Evolutionary conservation across 2,888 invertebrate species (phyloP).

Genomic region (Philopedon plagiatum): DNA sequence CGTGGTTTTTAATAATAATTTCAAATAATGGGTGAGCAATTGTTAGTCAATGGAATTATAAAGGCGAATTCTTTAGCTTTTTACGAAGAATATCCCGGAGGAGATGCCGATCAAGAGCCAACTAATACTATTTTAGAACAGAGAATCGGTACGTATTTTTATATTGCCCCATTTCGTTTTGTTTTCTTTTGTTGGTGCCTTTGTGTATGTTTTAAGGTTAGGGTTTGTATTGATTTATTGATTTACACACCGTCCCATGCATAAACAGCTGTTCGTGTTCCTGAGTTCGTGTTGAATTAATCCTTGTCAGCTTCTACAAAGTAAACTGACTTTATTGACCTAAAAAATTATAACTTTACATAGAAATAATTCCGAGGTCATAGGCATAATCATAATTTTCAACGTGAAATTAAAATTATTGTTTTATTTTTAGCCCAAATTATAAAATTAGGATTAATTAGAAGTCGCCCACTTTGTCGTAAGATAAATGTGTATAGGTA

Average conservation of each 20-base stretch:
- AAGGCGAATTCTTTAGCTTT: slow-evolving; percentile 59
- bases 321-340: background rate
- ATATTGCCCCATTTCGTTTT: slow-evolving; percentile 30
- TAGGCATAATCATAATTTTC: too few relatives aligned
- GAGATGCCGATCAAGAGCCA: slow-evolving; percentile 55
- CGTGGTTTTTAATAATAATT: background rate
- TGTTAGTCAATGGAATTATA: slow-evolving; percentile 56
- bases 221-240: slow-evolving; percentile 47
- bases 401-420: too few relatives aligned
- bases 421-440: too few relatives aligned
- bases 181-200: slow-evolving; percentile 32
- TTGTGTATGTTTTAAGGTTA: slow-evolving; percentile 50
- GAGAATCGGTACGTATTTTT: slow-evolving; percentile 61
- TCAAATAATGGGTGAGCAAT: slow-evolving; percentile 32
- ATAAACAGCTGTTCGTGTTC: background rate
- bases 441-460: too few relatives aligned
- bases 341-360: too few relatives aligned
- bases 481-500: too few relatives aligned
- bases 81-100: slow-evolving; percentile 59
- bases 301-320: background rate
- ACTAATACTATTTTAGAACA: slow-evolving; percentile 54
- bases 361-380: too few relatives aligned
- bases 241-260: background rate
- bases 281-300: background rate
- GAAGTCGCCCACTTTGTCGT: too few relatives aligned